Evolutionary conservation across 1,140 invertebrate species (phyloP).

Genomic region (Psix sp.): DNA sequence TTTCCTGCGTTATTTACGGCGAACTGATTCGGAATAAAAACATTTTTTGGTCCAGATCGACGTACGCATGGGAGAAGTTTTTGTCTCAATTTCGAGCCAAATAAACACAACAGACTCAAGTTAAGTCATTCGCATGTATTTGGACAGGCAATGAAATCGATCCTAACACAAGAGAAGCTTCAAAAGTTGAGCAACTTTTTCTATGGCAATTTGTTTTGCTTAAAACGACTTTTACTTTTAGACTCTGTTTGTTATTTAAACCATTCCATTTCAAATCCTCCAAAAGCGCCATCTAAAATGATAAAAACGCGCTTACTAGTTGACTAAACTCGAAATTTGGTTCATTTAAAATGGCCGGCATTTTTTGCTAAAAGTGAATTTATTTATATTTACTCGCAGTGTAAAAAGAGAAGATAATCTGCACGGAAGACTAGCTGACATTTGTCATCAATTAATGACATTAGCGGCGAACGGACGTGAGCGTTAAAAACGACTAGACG

Average conservation of each 20-base stretch:
- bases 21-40: conserved; percentile 37
- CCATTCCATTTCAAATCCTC: too few species aligned
- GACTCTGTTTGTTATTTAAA: too few species aligned
- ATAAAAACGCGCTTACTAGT: too few species aligned
- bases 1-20: conserved; percentile 29
- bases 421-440: conserved; percentile 13
- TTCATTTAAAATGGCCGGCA: too few species aligned
- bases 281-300: too few species aligned
- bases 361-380: too few species aligned
- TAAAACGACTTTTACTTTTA: too few species aligned
- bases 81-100: conserved; percentile 19
- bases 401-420: not conserved
- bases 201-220: too few species aligned
- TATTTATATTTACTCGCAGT: too few species aligned
- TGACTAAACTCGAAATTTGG: too few species aligned
- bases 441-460: conserved; percentile 27
- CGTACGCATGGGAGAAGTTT: conserved; percentile 21
- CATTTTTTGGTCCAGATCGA: conserved; percentile 20
- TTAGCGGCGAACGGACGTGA: conserved; percentile 11
- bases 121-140: conserved; percentile 26
- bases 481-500: conserved; percentile 21
- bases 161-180: conserved; percentile 3
- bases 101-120: conserved; percentile 20
- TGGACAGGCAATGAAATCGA: conserved; percentile 40
- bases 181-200: not conserved